These are phyloP conservation scores for Rhyacophila brunnea DNA, from an alignment of 1,140 invertebrate genomes.

Conservation along the genomic window DNA sequence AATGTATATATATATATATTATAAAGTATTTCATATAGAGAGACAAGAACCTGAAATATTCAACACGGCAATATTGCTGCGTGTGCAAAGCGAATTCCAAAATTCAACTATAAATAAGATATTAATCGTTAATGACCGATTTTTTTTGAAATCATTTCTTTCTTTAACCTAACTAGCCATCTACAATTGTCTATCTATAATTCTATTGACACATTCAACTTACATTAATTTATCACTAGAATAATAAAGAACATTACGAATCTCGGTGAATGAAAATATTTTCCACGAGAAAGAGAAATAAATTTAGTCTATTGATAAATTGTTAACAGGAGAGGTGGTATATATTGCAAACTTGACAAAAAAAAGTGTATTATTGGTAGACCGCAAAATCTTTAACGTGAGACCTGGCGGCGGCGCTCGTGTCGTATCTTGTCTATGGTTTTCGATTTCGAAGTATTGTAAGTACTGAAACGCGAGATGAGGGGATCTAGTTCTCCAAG, in stretches of 20 bases:
- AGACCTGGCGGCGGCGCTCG: too few relatives aligned
- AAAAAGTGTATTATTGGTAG: too few relatives aligned
- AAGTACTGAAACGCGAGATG: too few relatives aligned
- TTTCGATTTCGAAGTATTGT: too few relatives aligned
- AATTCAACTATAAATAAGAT: conserved; percentile 21
- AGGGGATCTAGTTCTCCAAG: too few relatives aligned
- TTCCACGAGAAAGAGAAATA: too few relatives aligned
- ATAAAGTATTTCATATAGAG: conserved; percentile 13
- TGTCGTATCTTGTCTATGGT: too few relatives aligned
- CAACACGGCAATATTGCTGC: conserved; percentile 17
- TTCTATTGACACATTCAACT: conserved; percentile 25
- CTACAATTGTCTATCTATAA: conserved; percentile 31
- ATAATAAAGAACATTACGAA: conserved; percentile 18
- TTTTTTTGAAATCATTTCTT: conserved; percentile 9
- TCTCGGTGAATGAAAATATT: neutral
- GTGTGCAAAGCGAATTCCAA: conserved; percentile 21
- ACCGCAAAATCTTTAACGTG: too few relatives aligned
- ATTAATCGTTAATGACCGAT: neutral
- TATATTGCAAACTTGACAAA: too few relatives aligned
- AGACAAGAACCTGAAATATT: conserved; percentile 12
- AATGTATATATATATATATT: conserved; percentile 26
- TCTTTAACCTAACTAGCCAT: conserved; percentile 19
- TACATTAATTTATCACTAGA: conserved; percentile 22
- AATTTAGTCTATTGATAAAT: too few relatives aligned
- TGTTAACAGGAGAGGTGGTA: too few relatives aligned